Base-by-base conservation (phyloP, 2,888 invertebrate genomes). In the Trilocha varians region DNA sequence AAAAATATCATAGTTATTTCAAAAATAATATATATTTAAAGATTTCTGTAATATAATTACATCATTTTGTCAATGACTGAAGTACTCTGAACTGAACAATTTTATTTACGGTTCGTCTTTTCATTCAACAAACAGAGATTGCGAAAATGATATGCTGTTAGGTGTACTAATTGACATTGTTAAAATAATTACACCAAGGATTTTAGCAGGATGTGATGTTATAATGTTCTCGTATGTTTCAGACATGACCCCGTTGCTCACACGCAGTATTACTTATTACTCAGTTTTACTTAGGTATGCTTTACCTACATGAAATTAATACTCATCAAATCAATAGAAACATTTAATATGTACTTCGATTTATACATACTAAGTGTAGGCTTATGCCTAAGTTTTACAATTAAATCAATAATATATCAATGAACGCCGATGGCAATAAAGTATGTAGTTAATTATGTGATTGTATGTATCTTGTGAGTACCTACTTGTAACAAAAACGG, bases 201-300 rank as follows among this genome's bases (percentile, higher is more conserved):
- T 49, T 48, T 41, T 46, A 46, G 53, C 54, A 62, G 62, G 56
- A 62, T 57, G 56, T 52, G 50, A 49, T 40, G 46, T 44, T 57
- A 53, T 52, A 32, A 53, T n/a, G n/a, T n/a, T n/a, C n/a, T 51
- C 50, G 46, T 55, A 52, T 52, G 56, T 60, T 59, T 49, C 48
- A 46, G 39, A 40, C 43, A 33, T 9, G 34, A 39, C 33, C 33
- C 33, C 39, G 34, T 16, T 55, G 53, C 53, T 50, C 51, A 52
- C 44, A 53, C 48, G 38, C 56, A 54, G 50, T 9, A 9, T 25
- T 25, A 25, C 25, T 25, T 9, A 9, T 25, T 25, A 25, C 25
- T 25, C 25, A 25, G 25, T 25, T 6, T 4, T 25, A 25, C 25
- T 25, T 25, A 25, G n/a, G n/a, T n/a, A n/a, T 11, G 25, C 25